phyloP scores from a whole-genome alignment of 2,888 invertebrate genomes.

The Bombylius discolor region DNA sequence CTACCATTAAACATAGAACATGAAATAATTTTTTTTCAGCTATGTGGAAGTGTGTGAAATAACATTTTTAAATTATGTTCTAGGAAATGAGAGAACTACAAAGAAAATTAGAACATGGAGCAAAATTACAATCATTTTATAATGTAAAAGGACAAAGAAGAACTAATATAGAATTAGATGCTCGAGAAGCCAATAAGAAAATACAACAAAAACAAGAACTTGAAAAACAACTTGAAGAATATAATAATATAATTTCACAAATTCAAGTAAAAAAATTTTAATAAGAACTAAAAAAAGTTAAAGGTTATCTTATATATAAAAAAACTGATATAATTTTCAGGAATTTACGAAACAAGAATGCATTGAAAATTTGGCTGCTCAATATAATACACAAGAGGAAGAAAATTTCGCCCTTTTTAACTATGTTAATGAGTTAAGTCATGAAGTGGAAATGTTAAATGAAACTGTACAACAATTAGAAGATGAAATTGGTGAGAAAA shows the following conservation, averaged over 20 bases:
- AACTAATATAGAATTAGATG: conserved; percentile 58
- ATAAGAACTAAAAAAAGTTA: too few species aligned
- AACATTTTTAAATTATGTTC: background rate
- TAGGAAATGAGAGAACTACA: conserved; percentile 82
- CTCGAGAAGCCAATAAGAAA: conserved; percentile 57
- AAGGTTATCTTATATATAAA: background rate
- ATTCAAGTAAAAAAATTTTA: conserved; percentile 42
- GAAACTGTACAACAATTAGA: conserved; percentile 52
- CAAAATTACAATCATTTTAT: conserved; percentile 72
- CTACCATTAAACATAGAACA: too few species aligned
- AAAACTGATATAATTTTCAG: conserved; percentile 6
- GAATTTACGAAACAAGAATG: conserved; percentile 45
- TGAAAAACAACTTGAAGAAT: conserved; percentile 56
- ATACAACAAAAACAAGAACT: conserved; percentile 53
- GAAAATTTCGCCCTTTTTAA: conserved; percentile 86
- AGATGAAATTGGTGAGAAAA: conserved; percentile 44
- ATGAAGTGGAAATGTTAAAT: conserved; percentile 61
- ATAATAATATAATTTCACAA: conserved; percentile 60
- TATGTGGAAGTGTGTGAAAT: too few species aligned
- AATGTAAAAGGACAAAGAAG: conserved; percentile 72
- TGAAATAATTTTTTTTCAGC: too few species aligned
- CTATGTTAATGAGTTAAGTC: conserved; percentile 80
- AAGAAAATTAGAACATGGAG: conserved; percentile 70
- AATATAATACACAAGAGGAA: conserved; percentile 74
- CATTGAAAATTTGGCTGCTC: conserved; percentile 51